Evolutionary conservation across 2,113 vertebrate species (phyloP).

Genomic region (Galemys pyrenaicus): DNA sequence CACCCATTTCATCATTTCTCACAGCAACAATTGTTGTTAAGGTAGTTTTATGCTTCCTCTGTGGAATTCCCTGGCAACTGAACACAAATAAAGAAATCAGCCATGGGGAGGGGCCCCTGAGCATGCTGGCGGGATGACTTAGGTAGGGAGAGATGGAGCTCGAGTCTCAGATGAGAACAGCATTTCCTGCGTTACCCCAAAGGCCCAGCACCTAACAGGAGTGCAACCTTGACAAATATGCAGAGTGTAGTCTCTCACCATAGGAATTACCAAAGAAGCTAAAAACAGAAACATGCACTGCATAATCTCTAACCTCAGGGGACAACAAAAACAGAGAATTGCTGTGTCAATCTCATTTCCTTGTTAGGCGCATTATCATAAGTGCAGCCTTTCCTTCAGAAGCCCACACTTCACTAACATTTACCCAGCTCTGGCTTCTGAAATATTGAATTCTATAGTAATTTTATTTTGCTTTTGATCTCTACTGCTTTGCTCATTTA

Average conservation of each 20-base stretch:
- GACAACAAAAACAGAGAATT: constrained; percentile 85
- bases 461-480: constrained; percentile 87
- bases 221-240: constrained; percentile 85
- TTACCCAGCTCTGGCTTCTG: constrained; percentile 82
- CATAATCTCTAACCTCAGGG: constrained; percentile 88
- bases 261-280: constrained; percentile 87
- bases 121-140: rapidly evolving
- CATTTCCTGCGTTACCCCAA: constrained; percentile 71
- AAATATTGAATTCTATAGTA: constrained; percentile 84
- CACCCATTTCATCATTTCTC: constrained; percentile 11
- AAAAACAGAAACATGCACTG: constrained; percentile 86
- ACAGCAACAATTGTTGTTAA: background rate
- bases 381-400: constrained; percentile 81
- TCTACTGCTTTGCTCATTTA: constrained; percentile 84
- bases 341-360: constrained; percentile 88
- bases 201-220: constrained; percentile 81
- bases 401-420: constrained; percentile 83
- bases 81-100: constrained; percentile 48
- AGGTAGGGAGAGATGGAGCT: background rate
- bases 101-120: background rate
- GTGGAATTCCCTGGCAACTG: constrained; percentile 61
- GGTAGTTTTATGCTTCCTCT: constrained; percentile 51
- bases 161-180: constrained; percentile 60
- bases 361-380: constrained; percentile 86
- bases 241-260: constrained; percentile 84